A percentile compares a stretch with the other conserved stretches of the same genome.
phyloP scores from a whole-genome alignment of 2,113 vertebrate species.

The Amazona guildingii region DNA sequence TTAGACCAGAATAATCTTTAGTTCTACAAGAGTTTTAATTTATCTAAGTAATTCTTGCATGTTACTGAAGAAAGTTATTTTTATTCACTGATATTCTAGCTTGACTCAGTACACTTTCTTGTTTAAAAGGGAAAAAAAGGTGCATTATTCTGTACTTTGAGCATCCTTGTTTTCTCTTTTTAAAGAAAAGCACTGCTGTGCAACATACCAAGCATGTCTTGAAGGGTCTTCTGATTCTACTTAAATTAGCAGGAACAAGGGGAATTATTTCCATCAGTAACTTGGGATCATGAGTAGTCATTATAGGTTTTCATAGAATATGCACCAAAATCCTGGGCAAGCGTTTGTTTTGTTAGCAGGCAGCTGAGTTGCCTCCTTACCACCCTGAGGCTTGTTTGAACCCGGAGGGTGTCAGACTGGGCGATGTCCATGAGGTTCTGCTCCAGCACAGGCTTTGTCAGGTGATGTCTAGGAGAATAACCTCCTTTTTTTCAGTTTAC shows the following conservation, averaged over 20 bases:
- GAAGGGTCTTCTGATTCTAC: background rate
- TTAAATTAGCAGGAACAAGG: background rate
- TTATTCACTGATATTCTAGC: background rate
- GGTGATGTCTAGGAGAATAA: background rate
- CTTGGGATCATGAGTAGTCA: background rate
- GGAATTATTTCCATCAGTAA: fast-evolving
- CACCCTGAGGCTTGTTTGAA: background rate
- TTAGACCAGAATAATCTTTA: background rate
- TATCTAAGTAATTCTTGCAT: background rate
- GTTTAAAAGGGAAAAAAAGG: background rate
- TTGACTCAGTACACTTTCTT: background rate
- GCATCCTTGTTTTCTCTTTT: background rate
- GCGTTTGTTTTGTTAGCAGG: background rate
- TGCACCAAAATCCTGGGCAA: background rate
- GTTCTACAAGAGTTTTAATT: background rate
- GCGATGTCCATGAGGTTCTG: fast-evolving
- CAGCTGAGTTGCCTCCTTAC: background rate
- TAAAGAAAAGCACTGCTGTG: background rate
- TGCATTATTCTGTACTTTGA: background rate
- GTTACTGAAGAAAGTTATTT: background rate
- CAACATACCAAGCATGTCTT: background rate
- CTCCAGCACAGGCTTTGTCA: background rate
- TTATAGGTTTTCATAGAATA: background rate
- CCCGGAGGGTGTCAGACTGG: background rate
- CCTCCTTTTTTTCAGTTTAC: background rate